Evolutionary conservation across 2,797 vertebrate species (phyloP).

Genomic region (Hoplostethus mediterraneus): DNA sequence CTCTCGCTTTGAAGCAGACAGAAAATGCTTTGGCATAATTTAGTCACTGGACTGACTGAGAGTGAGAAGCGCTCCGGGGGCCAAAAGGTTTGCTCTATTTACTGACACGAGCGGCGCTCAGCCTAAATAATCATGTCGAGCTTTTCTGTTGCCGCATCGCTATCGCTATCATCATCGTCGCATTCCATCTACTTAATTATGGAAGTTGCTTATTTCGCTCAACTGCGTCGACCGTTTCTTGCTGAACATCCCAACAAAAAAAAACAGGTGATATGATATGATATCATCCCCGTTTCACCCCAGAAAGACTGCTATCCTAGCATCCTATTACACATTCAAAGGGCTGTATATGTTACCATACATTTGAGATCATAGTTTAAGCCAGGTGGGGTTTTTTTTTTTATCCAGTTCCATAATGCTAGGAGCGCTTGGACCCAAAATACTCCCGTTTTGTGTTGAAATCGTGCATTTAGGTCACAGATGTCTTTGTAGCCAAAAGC

Average conservation of each 20-base stretch:
- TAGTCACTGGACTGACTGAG: constrained; percentile 53
- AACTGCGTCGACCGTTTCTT: background rate
- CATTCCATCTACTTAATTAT: constrained; percentile 18
- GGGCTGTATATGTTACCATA: constrained; percentile 47
- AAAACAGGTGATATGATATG: constrained; percentile 7
- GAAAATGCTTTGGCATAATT: constrained; percentile 72
- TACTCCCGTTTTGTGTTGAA: constrained; percentile 12
- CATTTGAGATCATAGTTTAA: constrained; percentile 13
- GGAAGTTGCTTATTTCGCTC: constrained; percentile 12
- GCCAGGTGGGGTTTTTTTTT: constrained; percentile 2
- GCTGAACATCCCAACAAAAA: too few relatives aligned
- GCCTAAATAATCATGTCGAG: constrained; percentile 19
- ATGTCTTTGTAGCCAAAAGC: constrained; percentile 62
- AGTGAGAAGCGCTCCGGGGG: constrained; percentile 49
- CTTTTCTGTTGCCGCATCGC: background rate
- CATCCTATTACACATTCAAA: constrained; percentile 25
- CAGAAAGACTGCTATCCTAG: constrained; percentile 10
- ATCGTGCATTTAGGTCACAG: constrained; percentile 62
- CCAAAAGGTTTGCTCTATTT: constrained; percentile 48
- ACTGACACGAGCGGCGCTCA: constrained; percentile 40
- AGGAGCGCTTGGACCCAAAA: constrained; percentile 12
- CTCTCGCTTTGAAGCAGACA: constrained; percentile 68
- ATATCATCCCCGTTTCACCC: constrained; percentile 29
- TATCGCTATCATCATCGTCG: constrained; percentile 1
- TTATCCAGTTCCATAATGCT: constrained; percentile 1